These are phyloP conservation scores for Eupithecia vulgata DNA, from an alignment of 2,888 invertebrate genomes.

Conservation along the genomic window DNA sequence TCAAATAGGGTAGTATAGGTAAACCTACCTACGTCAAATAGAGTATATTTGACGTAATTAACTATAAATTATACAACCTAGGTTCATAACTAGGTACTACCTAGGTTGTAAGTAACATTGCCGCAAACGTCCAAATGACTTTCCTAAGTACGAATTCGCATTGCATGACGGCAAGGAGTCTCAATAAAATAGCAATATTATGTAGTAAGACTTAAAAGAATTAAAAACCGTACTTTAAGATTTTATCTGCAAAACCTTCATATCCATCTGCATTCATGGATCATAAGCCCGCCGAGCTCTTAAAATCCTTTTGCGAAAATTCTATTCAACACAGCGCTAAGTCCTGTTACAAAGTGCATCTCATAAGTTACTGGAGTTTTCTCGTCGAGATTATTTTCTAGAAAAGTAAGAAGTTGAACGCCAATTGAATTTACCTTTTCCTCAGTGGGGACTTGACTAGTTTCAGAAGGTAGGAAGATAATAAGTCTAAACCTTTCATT, in stretches of 20 bases:
- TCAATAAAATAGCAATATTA: too few species aligned
- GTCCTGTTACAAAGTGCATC: slow-evolving; percentile 29
- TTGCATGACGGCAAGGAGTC: too few species aligned
- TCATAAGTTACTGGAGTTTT: slow-evolving; percentile 19
- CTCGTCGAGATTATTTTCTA: slow-evolving; percentile 4
- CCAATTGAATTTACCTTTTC: slow-evolving; percentile 5
- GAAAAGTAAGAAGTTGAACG: neutral
- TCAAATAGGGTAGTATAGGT: too few species aligned
- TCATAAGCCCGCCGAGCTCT: slow-evolving; percentile 4
- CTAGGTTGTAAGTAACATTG: too few species aligned
- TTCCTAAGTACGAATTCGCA: too few species aligned
- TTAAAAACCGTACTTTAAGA: neutral
- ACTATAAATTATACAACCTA: too few species aligned
- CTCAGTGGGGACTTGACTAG: neutral
- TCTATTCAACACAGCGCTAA: slow-evolving; percentile 23
- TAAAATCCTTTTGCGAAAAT: slow-evolving; percentile 17
- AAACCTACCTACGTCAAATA: too few species aligned
- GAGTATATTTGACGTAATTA: too few species aligned
- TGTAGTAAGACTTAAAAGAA: neutral
- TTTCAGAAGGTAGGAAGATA: neutral
- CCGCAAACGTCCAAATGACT: too few species aligned
- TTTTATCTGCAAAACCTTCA: neutral
- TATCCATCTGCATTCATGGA: neutral
- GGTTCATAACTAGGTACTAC: too few species aligned
- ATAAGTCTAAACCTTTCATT: neutral